These are phyloP conservation scores for Caenorhabditis japonica DNA, from an alignment of 2,888 invertebrate species.

Conservation along the genomic window DNA sequence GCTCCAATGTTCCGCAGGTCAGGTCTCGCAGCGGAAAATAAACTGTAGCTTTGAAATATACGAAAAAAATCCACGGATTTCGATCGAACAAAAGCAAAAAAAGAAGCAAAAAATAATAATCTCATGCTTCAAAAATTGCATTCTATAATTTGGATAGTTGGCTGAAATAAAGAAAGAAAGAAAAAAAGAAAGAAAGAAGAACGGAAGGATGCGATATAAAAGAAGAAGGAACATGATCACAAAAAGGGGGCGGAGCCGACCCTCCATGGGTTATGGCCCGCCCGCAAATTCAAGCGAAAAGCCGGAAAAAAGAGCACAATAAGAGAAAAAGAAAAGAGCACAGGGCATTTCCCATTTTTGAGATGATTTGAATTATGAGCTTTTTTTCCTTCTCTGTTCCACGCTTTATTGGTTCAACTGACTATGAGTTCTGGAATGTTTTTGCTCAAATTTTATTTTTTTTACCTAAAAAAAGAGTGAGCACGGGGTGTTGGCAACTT, in stretches of 20 bases:
- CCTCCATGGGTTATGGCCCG: background rate
- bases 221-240: constrained; percentile 22
- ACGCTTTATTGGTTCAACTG: constrained; percentile 21
- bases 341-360: constrained; percentile 24
- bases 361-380: constrained; percentile 54
- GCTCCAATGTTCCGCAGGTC: too few species aligned
- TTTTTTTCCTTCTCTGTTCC: too few species aligned
- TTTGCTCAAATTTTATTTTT: background rate
- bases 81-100: constrained; percentile 6
- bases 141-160: constrained; percentile 17
- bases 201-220: background rate
- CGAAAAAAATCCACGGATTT: too few species aligned
- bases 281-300: too few species aligned
- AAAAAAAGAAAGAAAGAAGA: constrained; percentile 9
- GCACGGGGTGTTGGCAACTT: constrained; percentile 4
- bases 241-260: constrained; percentile 25
- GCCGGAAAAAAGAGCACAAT: constrained; percentile 12
- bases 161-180: constrained; percentile 1
- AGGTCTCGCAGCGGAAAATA: too few species aligned
- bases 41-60: too few species aligned
- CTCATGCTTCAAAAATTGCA: constrained; percentile 38
- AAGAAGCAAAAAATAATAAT: constrained; percentile 10
- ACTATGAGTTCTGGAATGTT: background rate
- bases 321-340: background rate
- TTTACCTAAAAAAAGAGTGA: constrained; percentile 1